These are phyloP conservation scores for Cynocephalus volans DNA, from an alignment of 2,113 vertebrate genomes.

Conservation along the genomic window DNA sequence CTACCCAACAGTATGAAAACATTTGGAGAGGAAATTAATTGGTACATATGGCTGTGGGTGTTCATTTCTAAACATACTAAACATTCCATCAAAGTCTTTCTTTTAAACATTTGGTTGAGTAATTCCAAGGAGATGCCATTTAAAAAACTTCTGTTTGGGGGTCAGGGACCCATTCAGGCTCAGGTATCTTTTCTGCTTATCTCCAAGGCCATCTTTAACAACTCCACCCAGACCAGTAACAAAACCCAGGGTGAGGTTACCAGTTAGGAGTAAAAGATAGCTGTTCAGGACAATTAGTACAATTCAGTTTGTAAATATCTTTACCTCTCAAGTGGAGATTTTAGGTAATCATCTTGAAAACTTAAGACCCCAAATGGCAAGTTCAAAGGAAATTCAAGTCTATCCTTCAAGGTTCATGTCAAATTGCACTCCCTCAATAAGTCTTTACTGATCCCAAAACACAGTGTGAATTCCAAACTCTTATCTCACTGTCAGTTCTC, in stretches of 20 bases:
- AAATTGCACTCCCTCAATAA: not conserved
- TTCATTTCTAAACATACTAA: constrained; percentile 38
- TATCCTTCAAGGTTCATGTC: not conserved
- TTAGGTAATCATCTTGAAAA: not conserved
- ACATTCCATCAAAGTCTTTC: constrained; percentile 59
- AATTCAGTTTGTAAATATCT: not conserved
- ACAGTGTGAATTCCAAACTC: not conserved
- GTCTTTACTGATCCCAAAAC: not conserved
- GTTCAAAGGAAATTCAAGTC: constrained; percentile 10
- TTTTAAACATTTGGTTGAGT: constrained; percentile 34
- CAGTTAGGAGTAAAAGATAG: not conserved
- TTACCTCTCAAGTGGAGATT: constrained; percentile 22
- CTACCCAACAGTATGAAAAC: constrained; percentile 43
- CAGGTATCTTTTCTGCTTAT: not conserved
- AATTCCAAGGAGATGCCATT: not conserved
- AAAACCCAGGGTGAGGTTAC: not conserved
- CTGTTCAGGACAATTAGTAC: not conserved
- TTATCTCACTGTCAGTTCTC: not conserved
- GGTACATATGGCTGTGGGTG: constrained; percentile 63
- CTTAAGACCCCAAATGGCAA: not conserved
- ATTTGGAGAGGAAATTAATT: constrained; percentile 71
- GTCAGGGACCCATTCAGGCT: not conserved
- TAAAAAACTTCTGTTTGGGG: not conserved
- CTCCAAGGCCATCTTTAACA: not conserved
- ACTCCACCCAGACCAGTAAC: not conserved